phyloP scores from a whole-genome alignment of 2,797 vertebrate genomes.

The Cryptoblepharus egeriae region DNA sequence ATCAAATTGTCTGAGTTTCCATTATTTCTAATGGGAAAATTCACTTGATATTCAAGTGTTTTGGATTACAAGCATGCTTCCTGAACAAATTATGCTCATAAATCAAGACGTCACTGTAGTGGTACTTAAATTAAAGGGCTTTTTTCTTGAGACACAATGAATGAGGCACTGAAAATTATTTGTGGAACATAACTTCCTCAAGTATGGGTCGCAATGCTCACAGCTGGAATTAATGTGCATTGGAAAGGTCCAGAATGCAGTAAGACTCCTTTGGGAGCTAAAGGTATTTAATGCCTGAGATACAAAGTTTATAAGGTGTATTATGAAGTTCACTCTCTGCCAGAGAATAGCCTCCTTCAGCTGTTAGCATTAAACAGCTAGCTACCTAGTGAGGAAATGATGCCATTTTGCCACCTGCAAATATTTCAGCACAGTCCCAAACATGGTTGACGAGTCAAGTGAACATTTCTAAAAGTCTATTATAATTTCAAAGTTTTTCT shows the following conservation, averaged over 20 bases:
- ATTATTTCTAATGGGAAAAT: too few relatives aligned
- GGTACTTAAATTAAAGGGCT: background rate
- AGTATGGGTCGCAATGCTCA: background rate
- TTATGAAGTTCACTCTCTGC: background rate
- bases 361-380: constrained; percentile 14
- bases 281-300: background rate
- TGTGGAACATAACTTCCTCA: background rate
- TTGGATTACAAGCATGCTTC: too few relatives aligned
- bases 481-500: background rate
- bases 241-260: background rate
- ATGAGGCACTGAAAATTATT: background rate
- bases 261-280: background rate
- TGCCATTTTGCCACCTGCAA: background rate
- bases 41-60: too few relatives aligned
- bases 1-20: too few relatives aligned
- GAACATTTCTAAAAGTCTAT: constrained; percentile 9
- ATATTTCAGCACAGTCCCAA: background rate
- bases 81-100: too few relatives aligned
- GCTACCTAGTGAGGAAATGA: background rate
- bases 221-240: background rate
- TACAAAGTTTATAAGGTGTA: background rate
- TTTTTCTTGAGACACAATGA: background rate
- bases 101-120: too few relatives aligned
- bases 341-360: background rate
- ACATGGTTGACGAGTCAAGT: constrained; percentile 7